These are phyloP conservation scores for Apolygus lucorum DNA, from an alignment of 1,140 invertebrate species.

Conservation along the genomic window DNA sequence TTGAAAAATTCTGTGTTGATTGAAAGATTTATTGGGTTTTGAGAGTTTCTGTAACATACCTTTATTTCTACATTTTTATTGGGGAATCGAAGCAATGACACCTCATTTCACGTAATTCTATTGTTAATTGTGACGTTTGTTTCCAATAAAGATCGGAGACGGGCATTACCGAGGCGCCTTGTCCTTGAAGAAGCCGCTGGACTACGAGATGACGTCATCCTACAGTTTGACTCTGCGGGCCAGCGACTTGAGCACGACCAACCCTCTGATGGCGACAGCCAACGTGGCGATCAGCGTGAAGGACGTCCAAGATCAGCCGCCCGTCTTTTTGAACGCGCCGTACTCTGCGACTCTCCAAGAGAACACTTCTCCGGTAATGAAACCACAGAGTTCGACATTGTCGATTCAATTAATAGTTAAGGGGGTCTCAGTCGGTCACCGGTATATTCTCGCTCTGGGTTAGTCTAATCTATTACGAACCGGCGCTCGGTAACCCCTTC, in stretches of 20 bases:
- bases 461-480: too few species aligned
- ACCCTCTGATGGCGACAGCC: constrained; percentile 52
- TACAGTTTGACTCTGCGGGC: constrained; percentile 61
- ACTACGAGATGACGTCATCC: constrained; percentile 63
- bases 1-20: too few species aligned
- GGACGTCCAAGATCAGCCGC: constrained; percentile 74
- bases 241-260: constrained; percentile 48
- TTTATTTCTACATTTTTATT: background rate
- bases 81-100: background rate
- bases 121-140: background rate
- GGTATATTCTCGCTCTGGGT: too few species aligned
- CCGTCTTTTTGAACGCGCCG: constrained; percentile 65
- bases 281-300: constrained; percentile 63
- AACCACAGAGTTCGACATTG: too few species aligned
- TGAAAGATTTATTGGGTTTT: too few species aligned
- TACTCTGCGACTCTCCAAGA: constrained; percentile 66
- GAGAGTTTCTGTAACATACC: background rate
- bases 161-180: constrained; percentile 62
- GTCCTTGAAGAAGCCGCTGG: constrained; percentile 51
- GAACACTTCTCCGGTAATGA: constrained; percentile 54
- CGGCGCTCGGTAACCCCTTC: too few species aligned
- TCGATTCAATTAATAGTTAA: too few species aligned
- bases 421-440: too few species aligned
- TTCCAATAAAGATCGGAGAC: constrained; percentile 45
- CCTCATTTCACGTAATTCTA: too few species aligned